These are phyloP conservation scores for Psittacula echo DNA, from an alignment of 2,797 vertebrate species.

Conservation along the genomic window DNA sequence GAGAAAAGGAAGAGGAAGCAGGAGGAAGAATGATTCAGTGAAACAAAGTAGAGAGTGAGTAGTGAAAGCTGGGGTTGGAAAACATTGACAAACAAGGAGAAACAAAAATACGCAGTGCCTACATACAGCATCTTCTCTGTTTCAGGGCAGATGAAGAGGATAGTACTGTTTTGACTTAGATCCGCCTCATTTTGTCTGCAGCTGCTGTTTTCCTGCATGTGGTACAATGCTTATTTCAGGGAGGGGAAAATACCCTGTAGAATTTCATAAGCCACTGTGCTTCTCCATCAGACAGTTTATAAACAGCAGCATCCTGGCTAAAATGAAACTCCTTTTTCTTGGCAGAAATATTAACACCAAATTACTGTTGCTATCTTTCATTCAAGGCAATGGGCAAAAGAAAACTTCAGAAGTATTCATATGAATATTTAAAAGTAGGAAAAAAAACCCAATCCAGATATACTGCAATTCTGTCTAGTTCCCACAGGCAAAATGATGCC, in stretches of 20 bases:
- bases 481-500: constrained; percentile 42
- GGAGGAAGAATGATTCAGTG: background rate
- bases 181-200: background rate
- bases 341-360: background rate
- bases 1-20: background rate
- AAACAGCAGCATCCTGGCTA: background rate
- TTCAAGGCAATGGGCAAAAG: background rate
- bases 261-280: background rate
- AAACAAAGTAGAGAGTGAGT: background rate
- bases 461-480: constrained; percentile 41
- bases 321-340: background rate
- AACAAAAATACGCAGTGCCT: background rate
- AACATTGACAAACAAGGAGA: background rate
- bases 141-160: background rate
- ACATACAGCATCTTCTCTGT: background rate
- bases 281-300: background rate
- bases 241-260: background rate
- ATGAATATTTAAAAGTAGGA: constrained; percentile 56
- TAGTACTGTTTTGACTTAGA: background rate
- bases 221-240: background rate
- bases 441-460: constrained; percentile 48
- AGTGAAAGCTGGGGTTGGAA: background rate
- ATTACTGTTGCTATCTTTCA: background rate
- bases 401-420: constrained; percentile 37
- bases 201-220: background rate